Conservation (phyloP, 37 sponge, comb jelly and placozoan genomes). For the Haliclona indistincta region DNA sequence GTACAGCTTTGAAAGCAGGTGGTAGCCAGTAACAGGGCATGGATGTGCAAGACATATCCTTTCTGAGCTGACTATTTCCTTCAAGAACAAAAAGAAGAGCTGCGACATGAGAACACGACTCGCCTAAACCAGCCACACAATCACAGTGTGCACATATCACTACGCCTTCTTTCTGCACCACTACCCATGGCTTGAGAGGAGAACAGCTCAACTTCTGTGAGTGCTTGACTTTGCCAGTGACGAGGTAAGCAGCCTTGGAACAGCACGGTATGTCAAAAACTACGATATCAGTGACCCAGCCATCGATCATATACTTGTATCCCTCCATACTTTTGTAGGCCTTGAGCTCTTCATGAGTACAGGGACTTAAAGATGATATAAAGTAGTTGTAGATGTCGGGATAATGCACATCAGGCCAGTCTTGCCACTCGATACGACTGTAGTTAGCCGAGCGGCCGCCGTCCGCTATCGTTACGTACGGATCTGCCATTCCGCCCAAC, state of each 20-base stretch:
- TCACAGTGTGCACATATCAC: constrained; percentile 56
- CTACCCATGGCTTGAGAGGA: constrained; percentile 44
- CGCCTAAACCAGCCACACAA: constrained; percentile 69
- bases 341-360: constrained; percentile 33
- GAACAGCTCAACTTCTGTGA: constrained; percentile 36
- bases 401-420: constrained; percentile 53
- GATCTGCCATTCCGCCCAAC: constrained; percentile 30
- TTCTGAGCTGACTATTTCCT: constrained; percentile 17
- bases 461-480: constrained; percentile 1
- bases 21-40: constrained; percentile 56
- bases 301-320: constrained; percentile 35
- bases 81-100: constrained; percentile 53
- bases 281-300: constrained; percentile 14
- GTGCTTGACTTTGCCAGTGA: constrained; percentile 24
- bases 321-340: constrained; percentile 45
- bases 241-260: neutral
- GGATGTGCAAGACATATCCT: constrained; percentile 29
- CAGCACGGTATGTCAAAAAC: neutral
- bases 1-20: constrained; percentile 31
- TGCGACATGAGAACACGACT: constrained; percentile 64
- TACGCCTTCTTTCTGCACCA: constrained; percentile 21
- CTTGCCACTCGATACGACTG: no score
- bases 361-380: constrained; percentile 28
- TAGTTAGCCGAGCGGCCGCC: no score
- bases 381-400: constrained; percentile 54